Percentiles rank a stretch among this genome's conserved stretches.
Evolutionary conservation across 2,797 vertebrate species (phyloP).

Genomic region (Acrossocheilus wenchowensis): DNA sequence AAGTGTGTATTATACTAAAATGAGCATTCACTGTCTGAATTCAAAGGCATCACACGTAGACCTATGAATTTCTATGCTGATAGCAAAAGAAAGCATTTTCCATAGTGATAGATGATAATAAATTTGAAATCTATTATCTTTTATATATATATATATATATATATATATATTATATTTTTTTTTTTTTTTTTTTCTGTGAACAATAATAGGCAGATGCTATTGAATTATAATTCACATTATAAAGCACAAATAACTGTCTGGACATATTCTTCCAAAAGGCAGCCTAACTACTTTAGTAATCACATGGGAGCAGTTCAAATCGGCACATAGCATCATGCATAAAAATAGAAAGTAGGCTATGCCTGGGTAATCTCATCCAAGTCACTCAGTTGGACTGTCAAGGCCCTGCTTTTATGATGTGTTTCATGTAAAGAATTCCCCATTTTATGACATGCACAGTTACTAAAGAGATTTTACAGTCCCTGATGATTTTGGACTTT

Average conservation of each 20-base stretch:
- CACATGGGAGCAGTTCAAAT: not conserved
- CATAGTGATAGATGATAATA: not conserved
- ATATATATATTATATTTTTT: not conserved
- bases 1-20: not conserved
- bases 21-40: not conserved
- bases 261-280: not conserved
- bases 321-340: not conserved
- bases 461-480: not conserved
- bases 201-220: not conserved
- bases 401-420: not conserved
- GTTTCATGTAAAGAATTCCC: not conserved
- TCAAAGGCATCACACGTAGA: not conserved
- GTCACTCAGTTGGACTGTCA: not conserved
- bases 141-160: too few species aligned
- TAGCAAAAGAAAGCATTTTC: not conserved
- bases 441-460: not conserved
- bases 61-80: not conserved
- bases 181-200: not conserved
- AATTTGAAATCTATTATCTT: not conserved
- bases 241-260: not conserved
- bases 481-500: not conserved
- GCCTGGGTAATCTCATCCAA: not conserved
- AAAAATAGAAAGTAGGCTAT: conserved; percentile 1
- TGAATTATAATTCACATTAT: not conserved
- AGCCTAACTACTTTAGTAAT: not conserved